Base-by-base conservation (phyloP, 2,888 invertebrate genomes). In the Sarcophaga variegata region DNA sequence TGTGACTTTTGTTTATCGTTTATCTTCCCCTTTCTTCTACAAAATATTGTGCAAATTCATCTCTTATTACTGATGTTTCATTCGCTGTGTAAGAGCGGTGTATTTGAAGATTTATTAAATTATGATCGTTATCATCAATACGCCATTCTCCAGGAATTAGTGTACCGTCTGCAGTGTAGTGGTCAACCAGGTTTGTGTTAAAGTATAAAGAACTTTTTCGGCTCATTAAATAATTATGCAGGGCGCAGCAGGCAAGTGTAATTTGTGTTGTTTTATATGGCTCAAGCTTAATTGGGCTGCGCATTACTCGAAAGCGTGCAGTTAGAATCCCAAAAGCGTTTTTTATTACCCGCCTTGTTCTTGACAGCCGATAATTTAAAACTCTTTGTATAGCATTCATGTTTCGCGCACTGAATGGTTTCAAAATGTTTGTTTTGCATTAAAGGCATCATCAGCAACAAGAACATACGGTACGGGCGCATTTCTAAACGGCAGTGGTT, bases 361-460 rank as follows among this genome's bases (percentile, higher is more conserved):
- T 66, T 4, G 66, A 77, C 14, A 77, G 27, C 4, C 67, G 77
- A 37, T 60, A 79, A 54, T 79, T 79, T 17, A 79, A 71, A 63
- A 71, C n/a, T 49, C 79, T 79, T 71, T 70, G 63, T 2, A 63
- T 71, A n/a, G 49, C 79, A 64, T 63, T 66, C 71, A 80, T 6
- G n/a, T 71, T 72, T 10, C 71, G 49, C 10, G 27, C 27, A 64
- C n/a, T 70, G 67, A 22, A 79, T n/a, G 78, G 78, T 62, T 71
- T 80, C 20, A 80, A 64, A 25, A 71, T n/a, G 54, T 71, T 66
- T 4, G 64, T 20, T 20, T 20, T 20, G 20, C 20, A 20, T 20
- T 20, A 62, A 70, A 79, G 14, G 78, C 78, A 63, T 70, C 70
- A 62, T 69, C 70, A 45, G 70, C 78, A 70, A 70, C 78, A 17